These are phyloP conservation scores for Dromaius novaehollandiae DNA, from an alignment of 2,113 vertebrate species.

Conservation along the genomic window DNA sequence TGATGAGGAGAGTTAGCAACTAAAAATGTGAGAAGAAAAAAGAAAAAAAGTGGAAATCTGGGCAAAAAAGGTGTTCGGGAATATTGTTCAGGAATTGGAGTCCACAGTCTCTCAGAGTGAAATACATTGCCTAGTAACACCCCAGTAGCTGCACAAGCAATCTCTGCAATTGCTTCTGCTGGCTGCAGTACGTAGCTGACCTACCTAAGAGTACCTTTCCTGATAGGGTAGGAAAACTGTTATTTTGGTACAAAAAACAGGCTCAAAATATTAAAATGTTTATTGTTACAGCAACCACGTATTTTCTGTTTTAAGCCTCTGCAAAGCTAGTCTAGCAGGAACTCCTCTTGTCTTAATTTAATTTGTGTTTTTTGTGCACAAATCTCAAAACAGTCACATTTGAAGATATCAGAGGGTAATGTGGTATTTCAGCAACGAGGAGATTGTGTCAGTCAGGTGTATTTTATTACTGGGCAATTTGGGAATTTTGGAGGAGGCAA, in stretches of 20 bases:
- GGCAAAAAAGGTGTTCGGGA: not conserved
- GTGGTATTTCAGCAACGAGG: not conserved
- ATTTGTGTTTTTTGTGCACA: not conserved
- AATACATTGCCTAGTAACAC: not conserved
- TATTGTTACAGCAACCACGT: not conserved
- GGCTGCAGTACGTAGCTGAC: not conserved
- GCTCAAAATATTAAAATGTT: not conserved
- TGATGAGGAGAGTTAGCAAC: not conserved
- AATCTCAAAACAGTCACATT: not conserved
- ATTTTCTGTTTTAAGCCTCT: not conserved
- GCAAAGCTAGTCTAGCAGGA: not conserved
- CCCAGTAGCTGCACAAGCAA: not conserved
- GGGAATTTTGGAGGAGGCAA: not conserved
- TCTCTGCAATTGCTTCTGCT: not conserved
- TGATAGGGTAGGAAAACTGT: not conserved
- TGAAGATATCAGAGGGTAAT: too few relatives aligned
- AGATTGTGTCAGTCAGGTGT: not conserved
- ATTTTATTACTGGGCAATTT: accelerated
- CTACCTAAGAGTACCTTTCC: not conserved
- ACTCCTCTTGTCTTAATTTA: not conserved
- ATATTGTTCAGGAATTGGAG: not conserved
- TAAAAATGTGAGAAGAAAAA: not conserved
- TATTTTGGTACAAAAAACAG: not conserved
- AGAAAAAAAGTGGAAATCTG: not conserved
- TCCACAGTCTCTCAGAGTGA: not conserved